These are phyloP conservation scores for Verasper variegatus DNA, from an alignment of 2,113 vertebrate genomes.

Conservation along the genomic window DNA sequence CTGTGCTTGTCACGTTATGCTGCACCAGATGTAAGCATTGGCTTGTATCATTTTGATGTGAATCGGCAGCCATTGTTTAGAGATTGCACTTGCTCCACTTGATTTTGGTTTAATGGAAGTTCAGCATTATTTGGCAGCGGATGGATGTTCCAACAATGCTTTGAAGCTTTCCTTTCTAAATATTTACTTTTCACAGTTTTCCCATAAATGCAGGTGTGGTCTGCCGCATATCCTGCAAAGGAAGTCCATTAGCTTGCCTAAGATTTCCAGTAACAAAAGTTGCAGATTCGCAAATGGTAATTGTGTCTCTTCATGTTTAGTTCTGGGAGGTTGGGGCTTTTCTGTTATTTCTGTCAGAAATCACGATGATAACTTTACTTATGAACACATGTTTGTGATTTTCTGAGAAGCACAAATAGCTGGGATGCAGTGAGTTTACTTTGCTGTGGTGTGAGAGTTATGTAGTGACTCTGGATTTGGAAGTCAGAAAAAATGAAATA, in stretches of 20 bases:
- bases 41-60: constrained; percentile 16
- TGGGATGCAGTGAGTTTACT: constrained; percentile 21
- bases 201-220: constrained; percentile 68
- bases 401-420: constrained; percentile 30
- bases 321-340: constrained; percentile 32
- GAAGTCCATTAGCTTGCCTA: constrained; percentile 46
- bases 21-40: constrained; percentile 55
- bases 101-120: constrained; percentile 53
- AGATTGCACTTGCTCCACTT: constrained; percentile 65
- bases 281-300: constrained; percentile 14
- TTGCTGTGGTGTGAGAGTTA: constrained; percentile 17
- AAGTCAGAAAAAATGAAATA: constrained; percentile 27
- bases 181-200: constrained; percentile 66
- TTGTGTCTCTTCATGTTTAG: constrained; percentile 21
- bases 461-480: constrained; percentile 8
- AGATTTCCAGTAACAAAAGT: constrained; percentile 51
- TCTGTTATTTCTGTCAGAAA: constrained; percentile 32
- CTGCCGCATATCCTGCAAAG: constrained; percentile 31
- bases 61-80: constrained; percentile 51
- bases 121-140: constrained; percentile 51
- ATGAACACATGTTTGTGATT: constrained; percentile 27
- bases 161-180: constrained; percentile 65
- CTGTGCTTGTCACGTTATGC: constrained; percentile 25
- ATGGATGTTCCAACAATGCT: constrained; percentile 49
- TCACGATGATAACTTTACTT: constrained; percentile 6